Evolutionary conservation across 1,140 invertebrate species (phyloP), one percentile per base, ranked within the genome.

Genomic region (Macrocentrus cingulum): DNA sequence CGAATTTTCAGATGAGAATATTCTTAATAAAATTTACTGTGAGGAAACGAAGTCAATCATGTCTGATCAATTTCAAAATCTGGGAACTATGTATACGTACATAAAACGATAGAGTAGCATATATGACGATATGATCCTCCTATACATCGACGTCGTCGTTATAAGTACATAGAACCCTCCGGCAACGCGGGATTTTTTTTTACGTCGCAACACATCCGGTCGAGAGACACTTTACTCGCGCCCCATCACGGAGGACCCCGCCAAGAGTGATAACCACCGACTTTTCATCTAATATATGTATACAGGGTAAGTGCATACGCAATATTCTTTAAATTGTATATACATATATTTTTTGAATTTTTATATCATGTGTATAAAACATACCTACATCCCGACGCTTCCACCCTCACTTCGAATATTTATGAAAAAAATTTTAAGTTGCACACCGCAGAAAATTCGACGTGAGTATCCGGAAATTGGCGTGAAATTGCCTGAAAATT

Each of bases 401-500:
- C 29, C 29, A 34, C 29, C 29, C 29, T 7, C n/a, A n/a, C n/a
- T 34, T 11, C 6, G 29, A 6, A 34, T 34, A 7, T 34, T 34
- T 34, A 6, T 34, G n/a, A n/a, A n/a, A 6, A 34, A 7, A 34
- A 7, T 34, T 34, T 11, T 34, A 11, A 45, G 42, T 19, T 51
- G 16, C 22, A 13, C 11, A 9, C 34, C 36, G 18, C 13, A 42
- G 36, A 18, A n/a, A n/a, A 64, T 66, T 52, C 42, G 34, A 41
- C 34, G 39, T 18, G 45, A 49, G 58, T 61, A 66, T 70, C 65
- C 65, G 72, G 72, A 75, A 75, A 75, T 75, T 74, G 73, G 52
- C 69, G 67, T 67, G 73, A 74, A 75, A 75, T 75, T 75, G 66
- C 68, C 16, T 59, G 63, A 68, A 72, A 74, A 74, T 74, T 73